Conservation (phyloP, 2,797 vertebrate species). For the Urocyon cinereoargenteus region DNA sequence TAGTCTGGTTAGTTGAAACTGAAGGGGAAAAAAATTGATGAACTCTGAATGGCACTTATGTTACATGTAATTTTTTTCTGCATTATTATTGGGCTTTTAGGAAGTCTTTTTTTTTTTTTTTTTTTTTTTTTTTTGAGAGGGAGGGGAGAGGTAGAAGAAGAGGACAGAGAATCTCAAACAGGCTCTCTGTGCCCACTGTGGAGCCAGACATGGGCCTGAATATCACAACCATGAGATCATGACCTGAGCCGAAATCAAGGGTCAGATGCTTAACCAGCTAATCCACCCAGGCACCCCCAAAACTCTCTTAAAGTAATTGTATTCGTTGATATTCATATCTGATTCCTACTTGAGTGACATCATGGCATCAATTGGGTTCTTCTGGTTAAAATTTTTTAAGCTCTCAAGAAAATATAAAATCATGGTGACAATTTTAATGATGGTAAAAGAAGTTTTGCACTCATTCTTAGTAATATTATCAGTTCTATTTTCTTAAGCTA, state of each 20-base stretch:
- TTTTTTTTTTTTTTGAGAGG: background rate
- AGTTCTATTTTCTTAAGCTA: constrained; percentile 3
- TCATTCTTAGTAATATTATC: background rate
- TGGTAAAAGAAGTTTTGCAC: background rate
- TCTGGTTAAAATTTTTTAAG: background rate
- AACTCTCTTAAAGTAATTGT: background rate
- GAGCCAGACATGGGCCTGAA: background rate
- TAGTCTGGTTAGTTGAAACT: background rate
- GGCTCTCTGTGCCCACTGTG: background rate
- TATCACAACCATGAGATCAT: background rate
- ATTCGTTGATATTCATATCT: background rate
- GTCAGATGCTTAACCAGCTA: background rate
- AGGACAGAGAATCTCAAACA: background rate
- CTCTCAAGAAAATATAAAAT: constrained; percentile 12
- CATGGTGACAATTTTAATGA: background rate
- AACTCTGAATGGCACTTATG: background rate
- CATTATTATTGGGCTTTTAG: background rate
- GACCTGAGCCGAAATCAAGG: background rate
- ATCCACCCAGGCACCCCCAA: background rate
- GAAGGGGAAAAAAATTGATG: background rate
- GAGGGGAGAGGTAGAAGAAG: too few relatives aligned
- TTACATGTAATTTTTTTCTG: background rate
- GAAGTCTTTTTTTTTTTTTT: background rate
- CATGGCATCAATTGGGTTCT: background rate
- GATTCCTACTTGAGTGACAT: background rate